Evolutionary conservation across 2,797 vertebrate species (phyloP).

Genomic region (Artibeus lituratus): DNA sequence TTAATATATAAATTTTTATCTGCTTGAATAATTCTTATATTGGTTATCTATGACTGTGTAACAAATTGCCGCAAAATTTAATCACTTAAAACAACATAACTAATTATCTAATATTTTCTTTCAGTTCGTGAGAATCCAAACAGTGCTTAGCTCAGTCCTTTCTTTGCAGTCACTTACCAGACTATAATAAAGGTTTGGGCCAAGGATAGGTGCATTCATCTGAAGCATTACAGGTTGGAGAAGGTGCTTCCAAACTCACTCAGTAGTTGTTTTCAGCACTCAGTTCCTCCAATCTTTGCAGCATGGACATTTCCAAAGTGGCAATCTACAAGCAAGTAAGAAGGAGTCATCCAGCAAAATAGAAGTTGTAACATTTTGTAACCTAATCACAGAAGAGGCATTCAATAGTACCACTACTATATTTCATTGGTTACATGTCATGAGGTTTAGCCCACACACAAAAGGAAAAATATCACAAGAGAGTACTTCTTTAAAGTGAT

Average conservation of each 20-base stretch:
- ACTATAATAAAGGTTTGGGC: not conserved
- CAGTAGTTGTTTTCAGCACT: not conserved
- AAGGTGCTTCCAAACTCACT: not conserved
- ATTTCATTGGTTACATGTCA: not conserved
- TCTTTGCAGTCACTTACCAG: not conserved
- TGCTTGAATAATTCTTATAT: not conserved
- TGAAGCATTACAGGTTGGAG: not conserved
- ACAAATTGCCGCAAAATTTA: not conserved
- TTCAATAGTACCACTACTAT: not conserved
- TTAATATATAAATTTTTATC: not conserved
- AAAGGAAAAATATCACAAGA: not conserved
- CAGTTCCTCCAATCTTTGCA: not conserved
- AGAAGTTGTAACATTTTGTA: not conserved
- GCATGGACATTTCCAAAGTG: not conserved
- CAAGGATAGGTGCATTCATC: no score
- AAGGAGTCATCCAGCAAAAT: not conserved
- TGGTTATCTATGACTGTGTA: not conserved
- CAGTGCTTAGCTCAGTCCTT: not conserved
- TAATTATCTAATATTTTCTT: not conserved
- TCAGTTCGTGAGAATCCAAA: not conserved
- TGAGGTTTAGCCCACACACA: no score
- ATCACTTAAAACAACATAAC: not conserved
- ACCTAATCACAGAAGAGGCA: not conserved
- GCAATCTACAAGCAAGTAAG: not conserved
- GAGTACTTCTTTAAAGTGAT: not conserved